Conservation (phyloP, 2,113 vertebrate species). For the Aspiorhynchus laticeps region DNA sequence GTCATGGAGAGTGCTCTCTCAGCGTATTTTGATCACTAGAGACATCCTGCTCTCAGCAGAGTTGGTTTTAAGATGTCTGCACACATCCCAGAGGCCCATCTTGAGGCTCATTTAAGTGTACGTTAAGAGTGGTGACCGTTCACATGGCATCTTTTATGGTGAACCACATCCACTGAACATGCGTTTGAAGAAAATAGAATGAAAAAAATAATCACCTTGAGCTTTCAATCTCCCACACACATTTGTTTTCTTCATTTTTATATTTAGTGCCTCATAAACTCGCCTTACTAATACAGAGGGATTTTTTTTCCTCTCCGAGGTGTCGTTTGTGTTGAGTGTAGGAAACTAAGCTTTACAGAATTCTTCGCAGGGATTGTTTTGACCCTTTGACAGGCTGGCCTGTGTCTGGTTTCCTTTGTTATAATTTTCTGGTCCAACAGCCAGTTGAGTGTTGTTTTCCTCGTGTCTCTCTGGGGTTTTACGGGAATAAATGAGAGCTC, state of each 20-base stretch:
- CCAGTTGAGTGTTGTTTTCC: constrained; percentile 38
- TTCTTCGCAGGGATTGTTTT: constrained; percentile 12
- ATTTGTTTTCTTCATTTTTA: not conserved
- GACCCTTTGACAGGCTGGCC: constrained; percentile 20
- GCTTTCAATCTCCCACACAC: not conserved
- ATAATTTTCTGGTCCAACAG: constrained; percentile 44
- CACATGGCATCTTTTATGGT: constrained; percentile 10
- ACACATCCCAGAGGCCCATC: constrained; percentile 15
- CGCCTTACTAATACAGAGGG: not conserved
- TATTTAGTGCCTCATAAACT: constrained; percentile 23
- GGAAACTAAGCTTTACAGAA: constrained; percentile 12
- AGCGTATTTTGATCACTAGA: constrained; percentile 44
- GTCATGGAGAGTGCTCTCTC: constrained; percentile 63
- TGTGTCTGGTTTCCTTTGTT: constrained; percentile 48
- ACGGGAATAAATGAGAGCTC: constrained; percentile 37
- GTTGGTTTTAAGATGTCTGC: constrained; percentile 14
- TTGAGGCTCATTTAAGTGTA: constrained; percentile 9
- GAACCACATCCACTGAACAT: not conserved
- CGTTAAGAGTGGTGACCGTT: constrained; percentile 4
- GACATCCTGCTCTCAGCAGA: constrained; percentile 48
- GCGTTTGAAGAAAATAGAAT: constrained; percentile 4
- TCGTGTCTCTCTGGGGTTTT: constrained; percentile 27
- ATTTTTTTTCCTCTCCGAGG: not conserved
- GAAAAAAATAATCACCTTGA: not conserved
- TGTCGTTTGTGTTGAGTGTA: constrained; percentile 7